Evolutionary conservation across 2,113 vertebrate species (phyloP), one percentile per base, ranked within the genome.

Genomic region (Setophaga kirtlandii): DNA sequence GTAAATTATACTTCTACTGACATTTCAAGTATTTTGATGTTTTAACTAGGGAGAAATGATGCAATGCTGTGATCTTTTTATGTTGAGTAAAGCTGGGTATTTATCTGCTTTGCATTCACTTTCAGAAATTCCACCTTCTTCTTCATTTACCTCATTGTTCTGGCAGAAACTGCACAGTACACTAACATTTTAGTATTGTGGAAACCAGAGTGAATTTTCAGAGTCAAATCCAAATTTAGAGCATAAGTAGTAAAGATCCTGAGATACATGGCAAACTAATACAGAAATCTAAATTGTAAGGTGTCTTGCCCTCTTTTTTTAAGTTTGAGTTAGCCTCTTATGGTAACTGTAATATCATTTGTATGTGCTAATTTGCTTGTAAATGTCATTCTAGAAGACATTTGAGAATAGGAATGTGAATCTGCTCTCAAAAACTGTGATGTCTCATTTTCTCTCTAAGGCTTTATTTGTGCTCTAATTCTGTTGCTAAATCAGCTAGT

Each of bases 381-480:
- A 92, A 88, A 87, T 92, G 91, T 93, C 93, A 82, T 64, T 95
- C 35, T 59, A 74, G 91, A 96, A 92, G 79, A 91, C 79, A 86
- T 94, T 96, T 5, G 21, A 87, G 87, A 92, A 65, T 74, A 71
- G 50, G 84, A 95, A 93, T 85, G 71, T 83, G 50, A 93, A 47
- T 68, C 41, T 89, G 37, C 93, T 97, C 95, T 89, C 56, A 91
- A 69, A 62, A 52, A 80, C 20, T 23, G 25, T 73, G 91, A 77
- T 90, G 49, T 92, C 94, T 97, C 70, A 83, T 96, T 96, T 98
- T 85, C 79, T 82, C 49, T 89, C 82, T 85, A 52, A 83, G 49
- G 67, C 39, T 96, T 90, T 96, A 65, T 94, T 95, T 47, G 69
- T 93, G 64, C 65, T 94, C 71, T 95, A 65, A 89, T 97, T 96